phyloP scores from a whole-genome alignment of 2,797 vertebrate genomes.

The Urophycis tenuis region DNA sequence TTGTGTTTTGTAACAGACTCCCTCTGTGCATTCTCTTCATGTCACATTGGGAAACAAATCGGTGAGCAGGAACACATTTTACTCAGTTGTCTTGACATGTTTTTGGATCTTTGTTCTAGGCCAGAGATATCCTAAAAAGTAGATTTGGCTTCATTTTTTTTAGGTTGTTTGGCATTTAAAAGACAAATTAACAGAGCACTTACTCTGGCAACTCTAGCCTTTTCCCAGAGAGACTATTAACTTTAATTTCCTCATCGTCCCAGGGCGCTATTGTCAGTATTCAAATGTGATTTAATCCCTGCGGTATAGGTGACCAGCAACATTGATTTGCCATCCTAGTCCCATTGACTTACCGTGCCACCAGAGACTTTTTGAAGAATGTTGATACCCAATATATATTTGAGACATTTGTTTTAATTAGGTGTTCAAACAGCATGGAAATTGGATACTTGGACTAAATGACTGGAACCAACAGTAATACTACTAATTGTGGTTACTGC shows the following conservation, averaged over 20 bases:
- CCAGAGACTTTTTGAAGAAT: slow-evolving; percentile 68
- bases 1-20: slow-evolving; percentile 22
- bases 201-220: slow-evolving; percentile 26
- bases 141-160: not conserved
- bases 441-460: slow-evolving; percentile 74
- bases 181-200: slow-evolving; percentile 15
- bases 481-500: slow-evolving; percentile 70
- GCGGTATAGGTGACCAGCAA: slow-evolving; percentile 64
- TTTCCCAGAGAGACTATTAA: slow-evolving; percentile 51
- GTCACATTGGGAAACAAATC: slow-evolving; percentile 44
- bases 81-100: slow-evolving; percentile 61
- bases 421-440: slow-evolving; percentile 76
- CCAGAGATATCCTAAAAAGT: not conserved
- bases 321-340: slow-evolving; percentile 74
- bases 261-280: slow-evolving; percentile 57
- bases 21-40: slow-evolving; percentile 17
- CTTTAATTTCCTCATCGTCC: slow-evolving; percentile 49
- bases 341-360: slow-evolving; percentile 69
- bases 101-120: slow-evolving; percentile 34
- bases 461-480: slow-evolving; percentile 71
- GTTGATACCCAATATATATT: slow-evolving; percentile 73
- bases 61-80: slow-evolving; percentile 45
- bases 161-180: slow-evolving; percentile 20
- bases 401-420: slow-evolving; percentile 83
- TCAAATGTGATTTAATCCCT: slow-evolving; percentile 69